A percentile compares a stretch with the other conserved stretches of the same genome.
phyloP scores from a whole-genome alignment of 2,888 invertebrate genomes.

The Scotopteryx bipunctaria region DNA sequence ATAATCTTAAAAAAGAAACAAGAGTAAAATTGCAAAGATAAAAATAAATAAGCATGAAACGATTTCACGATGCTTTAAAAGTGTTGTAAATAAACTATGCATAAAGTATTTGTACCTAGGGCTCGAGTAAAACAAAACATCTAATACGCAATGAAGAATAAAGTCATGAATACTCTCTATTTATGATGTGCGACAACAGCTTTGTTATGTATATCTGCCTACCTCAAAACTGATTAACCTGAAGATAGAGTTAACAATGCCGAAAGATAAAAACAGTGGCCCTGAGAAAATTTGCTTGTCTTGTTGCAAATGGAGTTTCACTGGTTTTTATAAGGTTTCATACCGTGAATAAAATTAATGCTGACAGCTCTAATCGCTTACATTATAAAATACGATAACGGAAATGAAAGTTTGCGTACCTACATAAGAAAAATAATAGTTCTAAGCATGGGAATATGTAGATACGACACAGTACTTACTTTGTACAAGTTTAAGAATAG shows the following conservation, averaged over 20 bases:
- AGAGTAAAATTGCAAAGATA: too few relatives aligned
- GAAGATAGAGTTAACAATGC: constrained; percentile 44
- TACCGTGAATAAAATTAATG: constrained; percentile 49
- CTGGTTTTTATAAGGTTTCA: constrained; percentile 54
- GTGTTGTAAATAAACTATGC: too few relatives aligned
- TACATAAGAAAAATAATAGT: constrained; percentile 30
- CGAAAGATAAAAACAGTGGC: constrained; percentile 50
- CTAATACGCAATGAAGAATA: neutral
- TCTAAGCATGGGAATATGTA: constrained; percentile 31
- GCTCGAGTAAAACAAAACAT: neutral
- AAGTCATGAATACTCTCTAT: neutral
- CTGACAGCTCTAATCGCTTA: constrained; percentile 39
- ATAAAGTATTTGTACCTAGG: neutral
- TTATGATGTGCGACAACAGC: constrained; percentile 13
- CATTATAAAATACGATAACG: constrained; percentile 32
- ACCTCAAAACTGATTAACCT: constrained; percentile 35
- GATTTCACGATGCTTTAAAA: too few relatives aligned
- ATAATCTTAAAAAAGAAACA: too few relatives aligned
- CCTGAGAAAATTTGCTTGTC: constrained; percentile 59
- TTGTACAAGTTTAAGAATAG: neutral
- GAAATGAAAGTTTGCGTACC: constrained; percentile 35
- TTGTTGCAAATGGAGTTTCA: constrained; percentile 57
- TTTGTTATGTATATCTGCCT: constrained; percentile 23
- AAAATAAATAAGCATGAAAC: too few relatives aligned
- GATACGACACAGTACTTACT: neutral